Percentiles rank a stretch among this genome's conserved stretches.
These are phyloP conservation scores for Lophotis ruficrista DNA, from an alignment of 2,113 vertebrate genomes.

Conservation along the genomic window DNA sequence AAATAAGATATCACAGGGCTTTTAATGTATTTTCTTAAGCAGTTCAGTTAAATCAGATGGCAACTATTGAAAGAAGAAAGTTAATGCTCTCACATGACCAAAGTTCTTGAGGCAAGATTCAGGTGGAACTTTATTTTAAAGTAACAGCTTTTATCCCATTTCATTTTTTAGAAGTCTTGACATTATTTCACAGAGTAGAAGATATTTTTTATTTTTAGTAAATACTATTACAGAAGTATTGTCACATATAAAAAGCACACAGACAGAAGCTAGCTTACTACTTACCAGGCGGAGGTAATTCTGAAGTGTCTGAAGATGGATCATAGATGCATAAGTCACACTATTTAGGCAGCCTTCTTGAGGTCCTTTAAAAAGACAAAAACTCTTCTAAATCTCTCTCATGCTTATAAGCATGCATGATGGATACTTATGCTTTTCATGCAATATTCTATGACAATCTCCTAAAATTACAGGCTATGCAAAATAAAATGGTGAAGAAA, in stretches of 20 bases:
- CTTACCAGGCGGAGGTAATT: slow-evolving; percentile 94
- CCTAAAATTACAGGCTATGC: not conserved
- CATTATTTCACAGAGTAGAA: not conserved
- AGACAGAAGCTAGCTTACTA: not conserved
- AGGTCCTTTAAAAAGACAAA: slow-evolving; percentile 79
- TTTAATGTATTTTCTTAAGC: slow-evolving; percentile 7
- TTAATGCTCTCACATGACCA: not conserved
- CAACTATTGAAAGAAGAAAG: not conserved
- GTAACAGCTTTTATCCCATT: not conserved
- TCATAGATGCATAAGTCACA: slow-evolving; percentile 87
- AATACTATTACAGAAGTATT: not conserved
- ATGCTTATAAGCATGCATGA: not conserved
- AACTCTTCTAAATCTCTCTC: not conserved
- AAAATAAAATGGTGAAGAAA: not conserved
- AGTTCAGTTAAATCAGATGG: not conserved
- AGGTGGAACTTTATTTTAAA: not conserved
- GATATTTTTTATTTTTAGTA: not conserved
- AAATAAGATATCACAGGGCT: not conserved
- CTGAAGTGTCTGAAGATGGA: slow-evolving; percentile 89
- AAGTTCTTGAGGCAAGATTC: not conserved
- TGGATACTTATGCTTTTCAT: not conserved
- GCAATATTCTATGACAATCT: not conserved
- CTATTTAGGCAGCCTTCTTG: slow-evolving; percentile 89
- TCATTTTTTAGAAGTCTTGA: not conserved
- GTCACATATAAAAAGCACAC: not conserved